Evolutionary conservation across 2,113 vertebrate species (phyloP), one percentile per base, ranked within the genome.

Genomic region (Poecile atricapillus): DNA sequence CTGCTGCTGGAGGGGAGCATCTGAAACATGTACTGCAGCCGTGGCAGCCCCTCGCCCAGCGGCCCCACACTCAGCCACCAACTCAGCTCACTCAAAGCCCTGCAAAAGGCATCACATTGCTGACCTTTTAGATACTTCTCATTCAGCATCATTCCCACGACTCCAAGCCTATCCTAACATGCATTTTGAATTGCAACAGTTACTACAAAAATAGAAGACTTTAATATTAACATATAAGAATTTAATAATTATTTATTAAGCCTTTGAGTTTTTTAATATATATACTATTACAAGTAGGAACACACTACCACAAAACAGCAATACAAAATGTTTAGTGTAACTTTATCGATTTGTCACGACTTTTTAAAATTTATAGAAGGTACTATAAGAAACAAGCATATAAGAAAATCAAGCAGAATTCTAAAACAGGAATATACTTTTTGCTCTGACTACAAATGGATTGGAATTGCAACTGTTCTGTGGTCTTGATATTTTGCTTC

Each of bases 1-100:
- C 91, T 83, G 85, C 71, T 96, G 56, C 82, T 58, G 91, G 37
- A 69, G 35, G 83, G 81, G 55, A 97, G 91, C 68, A 92, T 81
- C 90, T 43, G 82, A 85, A 97, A 91, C 59, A 87, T 5, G 24
- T n/a, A 77, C 58, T 78, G 33, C 83, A 91, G 95, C 88, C 94
- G 3, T 5, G 76, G 65, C 91, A 94, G 78, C 74, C 77, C 53
- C 87, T 69, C 3, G 7, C 63, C 71, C 87, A 77, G 41, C 1
- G 0, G 79, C 41, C 79, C 43, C 5, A 15, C 49, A 62, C 11
- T 59, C 81, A 56, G 76, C 93, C 76, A 83, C 87, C 91, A 87
- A 35, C 58, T 43, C 46, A 27, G 52, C 70, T 60, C 31, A 8
- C 60, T 87, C 69, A 10, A 21, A 89, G 74, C 71, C 94, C 78